These are phyloP conservation scores for Epicampocera succincta DNA, from an alignment of 2,888 invertebrate species.

Conservation along the genomic window DNA sequence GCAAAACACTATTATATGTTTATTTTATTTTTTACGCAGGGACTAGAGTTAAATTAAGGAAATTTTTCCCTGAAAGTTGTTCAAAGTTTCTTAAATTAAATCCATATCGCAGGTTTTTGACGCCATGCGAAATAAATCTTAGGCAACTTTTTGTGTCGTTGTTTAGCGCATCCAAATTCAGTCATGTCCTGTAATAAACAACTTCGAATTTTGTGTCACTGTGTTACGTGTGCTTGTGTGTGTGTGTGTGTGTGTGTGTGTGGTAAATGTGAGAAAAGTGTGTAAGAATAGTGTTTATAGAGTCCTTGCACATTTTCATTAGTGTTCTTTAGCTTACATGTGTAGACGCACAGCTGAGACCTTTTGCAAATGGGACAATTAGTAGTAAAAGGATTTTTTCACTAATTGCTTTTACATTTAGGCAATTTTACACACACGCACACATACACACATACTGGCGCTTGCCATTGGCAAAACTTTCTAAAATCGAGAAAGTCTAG, in stretches of 20 bases:
- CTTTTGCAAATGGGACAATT: conserved; percentile 63
- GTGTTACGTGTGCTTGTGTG: not conserved
- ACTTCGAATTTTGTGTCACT: not conserved
- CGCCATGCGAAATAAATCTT: too few relatives aligned
- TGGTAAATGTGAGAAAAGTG: not conserved
- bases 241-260: conserved; percentile 5
- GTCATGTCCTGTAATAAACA: not conserved
- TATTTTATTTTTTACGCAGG: too few relatives aligned
- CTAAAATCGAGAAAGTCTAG: conserved; percentile 34
- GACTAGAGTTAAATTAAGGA: too few relatives aligned
- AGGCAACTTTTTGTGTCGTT: too few relatives aligned
- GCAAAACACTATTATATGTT: too few relatives aligned
- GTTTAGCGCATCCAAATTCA: too few relatives aligned
- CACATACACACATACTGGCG: not conserved
- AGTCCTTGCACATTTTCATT: conserved; percentile 56
- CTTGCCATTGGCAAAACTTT: not conserved
- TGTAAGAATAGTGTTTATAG: conserved; percentile 37
- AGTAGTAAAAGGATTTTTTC: conserved; percentile 61
- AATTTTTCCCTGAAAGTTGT: too few relatives aligned
- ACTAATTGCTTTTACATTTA: conserved; percentile 67
- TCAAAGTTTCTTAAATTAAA: too few relatives aligned
- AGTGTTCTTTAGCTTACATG: conserved; percentile 40
- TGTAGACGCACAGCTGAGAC: conserved; percentile 46
- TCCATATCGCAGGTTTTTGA: too few relatives aligned
- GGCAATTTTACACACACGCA: conserved; percentile 50